Evolutionary conservation across 35 echinoderm and acorn worm genomes (phyloP).

Genomic region (Apostichopus californicus): DNA sequence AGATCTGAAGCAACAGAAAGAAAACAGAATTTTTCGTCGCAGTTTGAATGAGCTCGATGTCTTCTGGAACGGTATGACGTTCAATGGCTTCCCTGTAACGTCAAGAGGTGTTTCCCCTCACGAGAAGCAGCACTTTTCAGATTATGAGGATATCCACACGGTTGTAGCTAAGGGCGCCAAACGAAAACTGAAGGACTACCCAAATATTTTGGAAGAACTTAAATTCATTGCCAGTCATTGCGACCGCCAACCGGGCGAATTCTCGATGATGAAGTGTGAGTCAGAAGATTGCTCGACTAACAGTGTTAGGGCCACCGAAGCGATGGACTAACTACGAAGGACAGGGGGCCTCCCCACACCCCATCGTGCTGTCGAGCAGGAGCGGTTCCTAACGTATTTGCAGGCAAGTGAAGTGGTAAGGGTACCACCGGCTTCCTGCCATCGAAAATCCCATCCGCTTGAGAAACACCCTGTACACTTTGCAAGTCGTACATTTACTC

Average conservation of each 20-base stretch:
- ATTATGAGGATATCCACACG: neutral
- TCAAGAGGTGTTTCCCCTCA: neutral
- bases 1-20: neutral
- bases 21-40: neutral
- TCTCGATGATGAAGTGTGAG: neutral
- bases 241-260: constrained; percentile 25
- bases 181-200: neutral
- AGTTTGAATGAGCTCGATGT: neutral
- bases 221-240: neutral
- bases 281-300: neutral
- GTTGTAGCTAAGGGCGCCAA: neutral
- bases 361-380: neutral
- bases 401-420: neutral
- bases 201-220: constrained; percentile 5
- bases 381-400: neutral
- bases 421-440: neutral
- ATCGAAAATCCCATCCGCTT: neutral
- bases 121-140: neutral
- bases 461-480: neutral
- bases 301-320: neutral
- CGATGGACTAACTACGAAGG: neutral
- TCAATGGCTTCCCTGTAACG: neutral
- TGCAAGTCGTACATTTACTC: neutral
- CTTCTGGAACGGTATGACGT: constrained; percentile 10
- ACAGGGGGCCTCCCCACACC: neutral